Evolutionary conservation across 2,797 vertebrate species (phyloP).

Genomic region (Acridotheres tristis): DNA sequence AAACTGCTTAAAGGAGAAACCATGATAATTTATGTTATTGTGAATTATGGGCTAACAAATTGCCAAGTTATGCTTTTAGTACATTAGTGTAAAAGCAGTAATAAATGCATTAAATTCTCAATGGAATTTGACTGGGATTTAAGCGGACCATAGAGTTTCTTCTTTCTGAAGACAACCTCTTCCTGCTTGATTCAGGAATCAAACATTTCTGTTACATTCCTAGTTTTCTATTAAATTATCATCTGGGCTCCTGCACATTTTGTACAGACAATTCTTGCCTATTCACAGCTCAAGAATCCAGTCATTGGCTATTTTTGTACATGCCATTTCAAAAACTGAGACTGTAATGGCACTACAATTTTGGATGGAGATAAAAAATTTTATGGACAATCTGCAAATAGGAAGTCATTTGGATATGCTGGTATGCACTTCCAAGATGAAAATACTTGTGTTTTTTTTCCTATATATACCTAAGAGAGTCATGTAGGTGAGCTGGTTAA

Average conservation of each 20-base stretch:
- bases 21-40: background rate
- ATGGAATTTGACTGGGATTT: background rate
- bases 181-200: background rate
- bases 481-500: background rate
- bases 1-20: background rate
- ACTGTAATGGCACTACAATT: background rate
- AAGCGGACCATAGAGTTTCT: background rate
- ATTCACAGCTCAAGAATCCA: background rate
- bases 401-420: background rate
- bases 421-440: background rate
- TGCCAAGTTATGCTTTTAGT: background rate
- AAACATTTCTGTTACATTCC: background rate
- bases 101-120: background rate
- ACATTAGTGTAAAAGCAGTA: background rate
- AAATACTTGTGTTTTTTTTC: background rate
- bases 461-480: background rate
- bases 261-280: background rate
- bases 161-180: background rate
- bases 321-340: background rate
- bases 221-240: background rate
- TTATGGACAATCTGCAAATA: background rate
- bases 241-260: background rate
- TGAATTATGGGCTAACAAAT: background rate
- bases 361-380: background rate
- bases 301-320: background rate